phyloP scores from a whole-genome alignment of 1,140 invertebrate species.

The Camponotus pennsylvanicus region DNA sequence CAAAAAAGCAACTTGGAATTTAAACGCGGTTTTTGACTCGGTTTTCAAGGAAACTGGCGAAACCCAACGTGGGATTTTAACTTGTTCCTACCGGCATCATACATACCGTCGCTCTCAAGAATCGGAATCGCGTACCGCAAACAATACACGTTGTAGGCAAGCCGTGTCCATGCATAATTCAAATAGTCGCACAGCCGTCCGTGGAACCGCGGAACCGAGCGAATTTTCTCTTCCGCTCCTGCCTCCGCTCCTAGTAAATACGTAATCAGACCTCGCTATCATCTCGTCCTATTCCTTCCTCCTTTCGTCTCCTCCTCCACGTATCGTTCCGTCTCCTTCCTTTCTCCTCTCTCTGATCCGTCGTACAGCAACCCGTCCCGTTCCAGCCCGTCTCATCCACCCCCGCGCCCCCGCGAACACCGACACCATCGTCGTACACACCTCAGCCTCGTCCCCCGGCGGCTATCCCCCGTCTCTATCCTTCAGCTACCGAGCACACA shows the following conservation, averaged over 20 bases:
- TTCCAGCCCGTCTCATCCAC: constrained; percentile 62
- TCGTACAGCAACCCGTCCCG: constrained; percentile 50
- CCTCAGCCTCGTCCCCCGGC: constrained; percentile 62
- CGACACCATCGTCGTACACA: constrained; percentile 62
- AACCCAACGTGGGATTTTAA: constrained; percentile 65
- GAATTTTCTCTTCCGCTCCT: constrained; percentile 85
- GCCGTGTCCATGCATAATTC: constrained; percentile 86
- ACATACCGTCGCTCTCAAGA: constrained; percentile 80
- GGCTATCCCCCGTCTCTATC: constrained; percentile 18
- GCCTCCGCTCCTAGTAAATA: constrained; percentile 85
- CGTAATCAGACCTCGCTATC: constrained; percentile 85
- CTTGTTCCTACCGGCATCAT: constrained; percentile 65
- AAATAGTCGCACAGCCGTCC: constrained; percentile 84
- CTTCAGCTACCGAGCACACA: constrained; percentile 27
- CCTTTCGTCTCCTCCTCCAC: neutral
- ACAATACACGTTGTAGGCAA: constrained; percentile 86
- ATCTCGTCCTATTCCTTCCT: constrained; percentile 62
- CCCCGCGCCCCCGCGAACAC: constrained; percentile 30
- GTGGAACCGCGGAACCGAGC: constrained; percentile 77
- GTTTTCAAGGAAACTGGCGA: constrained; percentile 22
- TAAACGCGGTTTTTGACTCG: constrained; percentile 15
- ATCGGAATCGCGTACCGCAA: constrained; percentile 84
- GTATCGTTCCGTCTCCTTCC: constrained; percentile 47
- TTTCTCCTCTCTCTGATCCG: constrained; percentile 49
- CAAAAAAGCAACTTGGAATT: constrained; percentile 9